Evolutionary conservation across 2,888 invertebrate species (phyloP), one percentile per base, ranked within the genome.

Genomic region (Phragmatobia fuliginosa): DNA sequence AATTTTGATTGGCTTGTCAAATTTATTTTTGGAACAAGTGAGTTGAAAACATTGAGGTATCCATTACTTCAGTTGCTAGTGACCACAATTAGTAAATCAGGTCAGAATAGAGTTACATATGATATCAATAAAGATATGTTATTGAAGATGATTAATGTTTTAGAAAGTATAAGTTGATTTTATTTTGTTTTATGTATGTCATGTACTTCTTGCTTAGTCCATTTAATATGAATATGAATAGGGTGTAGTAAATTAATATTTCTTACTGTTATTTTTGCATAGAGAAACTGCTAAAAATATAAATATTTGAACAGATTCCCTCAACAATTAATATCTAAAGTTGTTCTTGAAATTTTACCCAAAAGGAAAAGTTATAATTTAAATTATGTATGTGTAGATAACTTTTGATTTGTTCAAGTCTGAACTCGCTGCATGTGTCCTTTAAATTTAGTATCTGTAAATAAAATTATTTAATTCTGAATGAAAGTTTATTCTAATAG

Each of bases 1-100:
- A 80, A 86, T 68, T 90, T 90, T 83, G 87, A 92, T 77, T 94
- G 93, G 92, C 61, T 78, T 64, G 72, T 92, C 10, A 93, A 93
- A 81, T 75, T 87, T 62, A 83, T 92, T 60, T 75, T 88, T 62
- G 94, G 94, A 14, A 91, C 90, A 59, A 93, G 92, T 82, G 89
- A 90, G 74, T 74, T 92, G 36, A 90, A 90, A 78, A 87, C 86
- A 28, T 76, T 90, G 38, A 86, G 82, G 72, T 91, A 91, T 81
- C 88, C 92, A 28, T 66, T 93, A 31, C 58, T 93, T 11, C 91
- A 92, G 75, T 77, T 94, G 21, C 72, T 82, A 38, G 74, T 93
- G n/a, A 82, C 80, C 41, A 89, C 87, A 52, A 68, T 86, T 49
- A 76, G 83, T 63, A 81, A 81, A 69, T 80, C 81, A 69, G 84